These are phyloP conservation scores for Pogonocichla stellata DNA, from an alignment of 2,113 vertebrate species.

Conservation along the genomic window DNA sequence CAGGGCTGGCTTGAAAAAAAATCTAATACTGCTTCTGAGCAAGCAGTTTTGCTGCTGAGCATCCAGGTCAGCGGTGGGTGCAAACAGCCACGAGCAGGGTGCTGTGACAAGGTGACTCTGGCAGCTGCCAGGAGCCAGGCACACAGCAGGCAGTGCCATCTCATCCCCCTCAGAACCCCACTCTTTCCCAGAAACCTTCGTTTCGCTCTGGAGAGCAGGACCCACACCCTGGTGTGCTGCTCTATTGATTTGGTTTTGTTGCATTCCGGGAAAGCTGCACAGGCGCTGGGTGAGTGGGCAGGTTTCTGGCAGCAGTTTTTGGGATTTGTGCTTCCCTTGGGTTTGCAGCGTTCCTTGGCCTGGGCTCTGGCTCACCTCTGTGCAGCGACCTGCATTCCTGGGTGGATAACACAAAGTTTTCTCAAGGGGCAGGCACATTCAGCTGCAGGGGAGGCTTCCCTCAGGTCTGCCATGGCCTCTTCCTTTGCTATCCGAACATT, in stretches of 20 bases:
- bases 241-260: neutral
- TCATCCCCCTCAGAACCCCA: fast-evolving
- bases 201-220: neutral
- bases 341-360: neutral
- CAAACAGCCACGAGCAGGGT: neutral
- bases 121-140: too few species aligned
- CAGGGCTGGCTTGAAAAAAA: neutral
- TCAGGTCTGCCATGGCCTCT: neutral
- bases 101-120: neutral
- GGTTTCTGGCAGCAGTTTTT: neutral
- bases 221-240: neutral
- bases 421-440: neutral
- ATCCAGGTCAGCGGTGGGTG: neutral
- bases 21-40: neutral
- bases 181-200: neutral
- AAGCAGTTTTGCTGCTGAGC: neutral
- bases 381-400: neutral
- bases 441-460: neutral
- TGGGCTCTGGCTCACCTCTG: fast-evolving
- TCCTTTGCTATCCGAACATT: fast-evolving
- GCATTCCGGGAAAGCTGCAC: neutral
- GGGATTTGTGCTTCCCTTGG: neutral
- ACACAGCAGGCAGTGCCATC: neutral
- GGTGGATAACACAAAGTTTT: neutral
- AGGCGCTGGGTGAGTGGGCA: neutral